These are phyloP conservation scores for Loripinus fragilis DNA, from an alignment of 2,888 invertebrate species.

Conservation along the genomic window DNA sequence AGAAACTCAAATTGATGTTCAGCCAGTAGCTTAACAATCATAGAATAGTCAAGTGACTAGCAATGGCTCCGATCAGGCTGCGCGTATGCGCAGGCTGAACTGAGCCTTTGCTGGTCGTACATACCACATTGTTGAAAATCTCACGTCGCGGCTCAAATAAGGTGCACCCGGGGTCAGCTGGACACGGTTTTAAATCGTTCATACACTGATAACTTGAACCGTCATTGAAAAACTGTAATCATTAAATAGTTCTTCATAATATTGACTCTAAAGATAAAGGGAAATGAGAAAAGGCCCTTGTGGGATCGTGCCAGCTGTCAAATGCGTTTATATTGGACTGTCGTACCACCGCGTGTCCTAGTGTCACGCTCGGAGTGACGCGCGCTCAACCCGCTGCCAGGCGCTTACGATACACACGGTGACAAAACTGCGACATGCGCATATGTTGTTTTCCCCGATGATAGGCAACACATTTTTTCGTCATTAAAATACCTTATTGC, in stretches of 20 bases:
- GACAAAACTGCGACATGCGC: background rate
- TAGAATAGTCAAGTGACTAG: too few relatives aligned
- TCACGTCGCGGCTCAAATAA: too few relatives aligned
- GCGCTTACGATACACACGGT: background rate
- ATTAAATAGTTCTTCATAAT: background rate
- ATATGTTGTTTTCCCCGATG: constrained; percentile 14
- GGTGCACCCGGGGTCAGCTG: too few relatives aligned
- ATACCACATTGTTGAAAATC: too few relatives aligned
- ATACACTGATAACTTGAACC: too few relatives aligned
- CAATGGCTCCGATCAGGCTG: too few relatives aligned
- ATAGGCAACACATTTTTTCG: background rate
- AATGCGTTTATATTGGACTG: background rate
- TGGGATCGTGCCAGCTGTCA: constrained; percentile 10
- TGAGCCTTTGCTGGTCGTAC: too few relatives aligned
- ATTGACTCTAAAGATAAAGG: background rate
- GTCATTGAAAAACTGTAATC: too few relatives aligned
- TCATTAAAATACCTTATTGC: background rate
- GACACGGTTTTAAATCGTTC: too few relatives aligned
- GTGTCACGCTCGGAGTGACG: constrained; percentile 13
- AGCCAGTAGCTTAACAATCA: too few relatives aligned
- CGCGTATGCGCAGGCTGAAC: too few relatives aligned
- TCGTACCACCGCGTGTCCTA: background rate
- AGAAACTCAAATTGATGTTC: too few relatives aligned
- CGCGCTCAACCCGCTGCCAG: background rate
- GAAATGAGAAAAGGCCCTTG: background rate